Percentiles rank a stretch among this genome's conserved stretches.
These are phyloP conservation scores for Tortrix viridana DNA, from an alignment of 2,888 invertebrate species.

Conservation along the genomic window DNA sequence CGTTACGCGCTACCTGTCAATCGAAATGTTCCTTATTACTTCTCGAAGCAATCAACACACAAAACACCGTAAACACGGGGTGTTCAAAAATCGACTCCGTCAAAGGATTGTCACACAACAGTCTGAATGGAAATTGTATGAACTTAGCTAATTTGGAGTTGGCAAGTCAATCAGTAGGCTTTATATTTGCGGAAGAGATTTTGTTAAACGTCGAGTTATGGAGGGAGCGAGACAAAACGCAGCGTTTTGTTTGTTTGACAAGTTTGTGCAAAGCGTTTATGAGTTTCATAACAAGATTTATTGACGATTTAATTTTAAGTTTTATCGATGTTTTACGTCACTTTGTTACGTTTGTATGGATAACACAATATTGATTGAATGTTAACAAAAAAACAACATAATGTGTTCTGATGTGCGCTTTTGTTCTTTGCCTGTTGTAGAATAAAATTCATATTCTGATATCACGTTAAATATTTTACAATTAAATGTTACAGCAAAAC, in stretches of 20 bases:
- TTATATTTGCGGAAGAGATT: constrained; percentile 69
- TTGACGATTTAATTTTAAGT: too few species aligned
- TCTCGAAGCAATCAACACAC: constrained; percentile 18
- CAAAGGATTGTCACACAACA: constrained; percentile 37
- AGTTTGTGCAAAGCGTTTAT: neutral
- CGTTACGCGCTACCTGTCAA: neutral
- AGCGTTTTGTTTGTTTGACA: neutral
- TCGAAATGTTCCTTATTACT: constrained; percentile 5
- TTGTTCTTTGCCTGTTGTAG: too few species aligned
- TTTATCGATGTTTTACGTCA: too few species aligned
- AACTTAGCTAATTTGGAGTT: constrained; percentile 55
- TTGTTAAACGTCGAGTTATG: constrained; percentile 54
- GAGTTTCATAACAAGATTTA: too few species aligned
- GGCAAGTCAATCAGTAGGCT: constrained; percentile 63
- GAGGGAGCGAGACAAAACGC: neutral
- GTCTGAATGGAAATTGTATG: constrained; percentile 26
- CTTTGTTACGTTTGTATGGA: too few species aligned
- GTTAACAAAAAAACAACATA: too few species aligned
- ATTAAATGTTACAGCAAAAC: too few species aligned
- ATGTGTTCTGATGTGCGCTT: too few species aligned
- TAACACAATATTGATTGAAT: too few species aligned
- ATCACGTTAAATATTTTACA: too few species aligned
- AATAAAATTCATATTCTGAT: too few species aligned
- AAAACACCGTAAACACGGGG: neutral
- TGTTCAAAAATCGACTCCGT: constrained; percentile 14